These are phyloP conservation scores for Nineta flava DNA, from an alignment of 2,888 invertebrate species.

Conservation along the genomic window DNA sequence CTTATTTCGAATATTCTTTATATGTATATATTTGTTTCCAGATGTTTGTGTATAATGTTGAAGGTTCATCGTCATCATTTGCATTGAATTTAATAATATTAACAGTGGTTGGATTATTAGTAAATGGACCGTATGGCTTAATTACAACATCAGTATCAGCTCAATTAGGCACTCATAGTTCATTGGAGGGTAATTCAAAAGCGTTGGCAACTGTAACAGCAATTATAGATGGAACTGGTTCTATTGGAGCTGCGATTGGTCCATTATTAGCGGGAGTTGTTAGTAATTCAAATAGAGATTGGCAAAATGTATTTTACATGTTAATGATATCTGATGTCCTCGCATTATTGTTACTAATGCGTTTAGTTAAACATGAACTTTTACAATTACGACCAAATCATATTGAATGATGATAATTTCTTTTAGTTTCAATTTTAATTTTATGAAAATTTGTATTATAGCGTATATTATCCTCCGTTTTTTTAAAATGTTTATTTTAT, in stretches of 20 bases:
- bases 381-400: slow-evolving; percentile 6
- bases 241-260: slow-evolving; percentile 81
- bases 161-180: slow-evolving; percentile 79
- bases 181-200: slow-evolving; percentile 66
- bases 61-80: slow-evolving; percentile 46
- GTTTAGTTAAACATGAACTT: slow-evolving; percentile 34
- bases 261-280: slow-evolving; percentile 78
- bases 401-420: neutral
- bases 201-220: slow-evolving; percentile 95
- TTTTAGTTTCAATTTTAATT: too few species aligned
- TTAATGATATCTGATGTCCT: slow-evolving; percentile 66
- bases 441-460: too few species aligned
- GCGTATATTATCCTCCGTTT: too few species aligned
- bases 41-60: slow-evolving; percentile 65
- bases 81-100: slow-evolving; percentile 49
- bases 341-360: slow-evolving; percentile 52
- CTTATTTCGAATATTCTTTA: too few species aligned
- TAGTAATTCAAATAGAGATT: slow-evolving; percentile 50
- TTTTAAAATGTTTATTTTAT: too few species aligned
- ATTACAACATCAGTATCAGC: slow-evolving; percentile 95
- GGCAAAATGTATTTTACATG: slow-evolving; percentile 84
- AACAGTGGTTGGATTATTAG: slow-evolving; percentile 60
- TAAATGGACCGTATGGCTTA: slow-evolving; percentile 91
- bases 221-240: slow-evolving; percentile 93
- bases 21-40: slow-evolving; percentile 34